Percentiles rank a stretch among this genome's conserved stretches.
phyloP scores from a whole-genome alignment of 2,113 vertebrate genomes.

The Callithrix jacchus region DNA sequence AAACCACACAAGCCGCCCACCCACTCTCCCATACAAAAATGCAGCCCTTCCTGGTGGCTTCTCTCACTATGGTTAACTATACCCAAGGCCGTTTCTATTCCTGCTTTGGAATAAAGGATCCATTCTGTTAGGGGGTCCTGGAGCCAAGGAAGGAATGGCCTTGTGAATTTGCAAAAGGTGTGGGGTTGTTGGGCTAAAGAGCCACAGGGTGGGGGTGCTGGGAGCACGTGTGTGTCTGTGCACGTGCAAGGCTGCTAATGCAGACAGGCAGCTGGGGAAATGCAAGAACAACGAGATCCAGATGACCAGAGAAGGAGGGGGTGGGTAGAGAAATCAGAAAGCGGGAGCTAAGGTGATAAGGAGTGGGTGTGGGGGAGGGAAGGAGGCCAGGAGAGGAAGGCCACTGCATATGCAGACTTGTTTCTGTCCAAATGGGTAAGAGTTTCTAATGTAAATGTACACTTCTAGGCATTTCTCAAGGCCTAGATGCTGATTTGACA shows the following conservation, averaged over 20 bases:
- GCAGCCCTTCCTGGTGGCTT: constrained; percentile 10
- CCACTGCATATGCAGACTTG: background rate
- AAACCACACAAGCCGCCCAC: constrained; percentile 25
- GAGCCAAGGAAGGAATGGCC: background rate
- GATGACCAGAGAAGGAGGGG: constrained; percentile 58
- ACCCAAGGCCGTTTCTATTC: background rate
- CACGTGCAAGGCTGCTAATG: background rate
- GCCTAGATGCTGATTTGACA: constrained; percentile 44
- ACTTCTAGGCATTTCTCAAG: constrained; percentile 68
- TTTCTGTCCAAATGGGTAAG: constrained; percentile 27
- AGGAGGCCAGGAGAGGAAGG: background rate
- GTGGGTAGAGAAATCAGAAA: background rate
- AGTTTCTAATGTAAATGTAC: constrained; percentile 56
- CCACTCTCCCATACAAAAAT: constrained; percentile 34
- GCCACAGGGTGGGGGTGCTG: background rate
- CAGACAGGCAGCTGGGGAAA: constrained; percentile 50
- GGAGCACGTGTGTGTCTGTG: background rate
- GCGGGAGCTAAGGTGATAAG: background rate
- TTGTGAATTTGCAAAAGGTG: constrained; percentile 28
- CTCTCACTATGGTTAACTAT: background rate
- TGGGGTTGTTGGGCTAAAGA: background rate
- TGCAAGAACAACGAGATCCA: constrained; percentile 61
- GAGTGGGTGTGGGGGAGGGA: background rate
- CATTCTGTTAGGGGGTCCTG: constrained; percentile 41
- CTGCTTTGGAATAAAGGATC: constrained; percentile 28